Evolutionary conservation across 2,113 vertebrate species (phyloP), one percentile per base, ranked within the genome.

Genomic region (Polypterus senegalus): DNA sequence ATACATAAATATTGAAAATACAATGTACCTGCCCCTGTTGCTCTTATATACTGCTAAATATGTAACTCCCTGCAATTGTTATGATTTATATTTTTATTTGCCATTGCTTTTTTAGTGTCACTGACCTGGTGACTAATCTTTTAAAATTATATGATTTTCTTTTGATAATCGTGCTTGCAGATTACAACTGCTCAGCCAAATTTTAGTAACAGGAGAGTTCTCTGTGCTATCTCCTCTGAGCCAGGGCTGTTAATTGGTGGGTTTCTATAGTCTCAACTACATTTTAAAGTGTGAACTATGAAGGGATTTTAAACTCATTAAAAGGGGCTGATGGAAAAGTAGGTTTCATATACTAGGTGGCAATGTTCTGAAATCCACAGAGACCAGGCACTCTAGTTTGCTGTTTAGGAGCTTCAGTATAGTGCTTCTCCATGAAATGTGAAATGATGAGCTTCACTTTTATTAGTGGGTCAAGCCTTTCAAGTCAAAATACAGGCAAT

Each of bases 301-400:
- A 77, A 85, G 81, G 83, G 85, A 80, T 82, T 85, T 84, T 78
- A 82, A 86, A 83, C 79, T 88, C 81, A 83, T 87, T 86, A 73
- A 78, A 76, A 83, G 79, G 77, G 80, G 79, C 76, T 83, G 72
- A 79, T 85, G 83, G 81, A 84, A 86, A 86, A 78, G 86, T 79
- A 78, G 77, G 81, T 81, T 80, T 78, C 71, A 73, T 80, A 84
- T 58, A 58, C n/a, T 7, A 58, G 56, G 56, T 58, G 56, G 3
- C 27, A 44, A 58, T 44, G 56, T 43, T 58, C 7, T 27, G 43
- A 58, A 58, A 43, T 58, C 56, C 56, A 58, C 5, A 5, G 56
- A 58, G 56, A 45, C 43, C 7, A 58, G 43, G 54, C 46, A 5
- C 43, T 45, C 1, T 58, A 45, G 8, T 58, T 8, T 58, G 56